Evolutionary conservation across 2,113 vertebrate genomes (phyloP).

Genomic region (Hyla sarda): DNA sequence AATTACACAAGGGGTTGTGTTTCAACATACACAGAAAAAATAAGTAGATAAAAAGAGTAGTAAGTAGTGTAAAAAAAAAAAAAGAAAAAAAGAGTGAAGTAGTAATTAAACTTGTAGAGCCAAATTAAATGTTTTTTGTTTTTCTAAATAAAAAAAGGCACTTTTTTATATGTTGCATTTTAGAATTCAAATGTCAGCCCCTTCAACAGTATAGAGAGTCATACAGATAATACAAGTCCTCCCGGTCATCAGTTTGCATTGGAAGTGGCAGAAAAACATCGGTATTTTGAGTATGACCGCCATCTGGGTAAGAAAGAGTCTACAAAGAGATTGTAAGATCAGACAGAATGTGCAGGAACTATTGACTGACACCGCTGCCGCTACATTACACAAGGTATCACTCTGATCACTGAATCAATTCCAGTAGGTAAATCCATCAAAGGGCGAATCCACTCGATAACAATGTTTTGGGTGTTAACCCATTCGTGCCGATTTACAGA

Average conservation of each 20-base stretch:
- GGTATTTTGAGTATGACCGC: background rate
- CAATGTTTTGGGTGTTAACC: too few species aligned
- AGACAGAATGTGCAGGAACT: background rate
- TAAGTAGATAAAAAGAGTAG: too few species aligned
- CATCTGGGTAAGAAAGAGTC: background rate
- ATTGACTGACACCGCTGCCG: background rate
- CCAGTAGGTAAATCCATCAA: background rate
- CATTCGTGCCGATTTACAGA: background rate
- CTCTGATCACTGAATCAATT: constrained; percentile 6
- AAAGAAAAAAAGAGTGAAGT: too few species aligned
- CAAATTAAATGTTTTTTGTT: too few species aligned
- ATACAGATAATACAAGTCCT: background rate
- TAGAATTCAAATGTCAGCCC: too few species aligned
- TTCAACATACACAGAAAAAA: too few species aligned
- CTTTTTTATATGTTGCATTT: too few species aligned
- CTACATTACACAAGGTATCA: background rate
- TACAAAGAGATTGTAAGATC: constrained; percentile 21
- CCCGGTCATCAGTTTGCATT: background rate
- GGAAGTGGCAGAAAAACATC: background rate
- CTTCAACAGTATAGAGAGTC: background rate
- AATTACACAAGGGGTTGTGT: too few species aligned
- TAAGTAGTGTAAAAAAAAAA: too few species aligned
- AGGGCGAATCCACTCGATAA: background rate
- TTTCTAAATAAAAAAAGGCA: background rate
- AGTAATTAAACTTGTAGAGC: too few species aligned